phyloP scores from a whole-genome alignment of 1,140 invertebrate species.

The Trachymyrmex cornetzi region DNA sequence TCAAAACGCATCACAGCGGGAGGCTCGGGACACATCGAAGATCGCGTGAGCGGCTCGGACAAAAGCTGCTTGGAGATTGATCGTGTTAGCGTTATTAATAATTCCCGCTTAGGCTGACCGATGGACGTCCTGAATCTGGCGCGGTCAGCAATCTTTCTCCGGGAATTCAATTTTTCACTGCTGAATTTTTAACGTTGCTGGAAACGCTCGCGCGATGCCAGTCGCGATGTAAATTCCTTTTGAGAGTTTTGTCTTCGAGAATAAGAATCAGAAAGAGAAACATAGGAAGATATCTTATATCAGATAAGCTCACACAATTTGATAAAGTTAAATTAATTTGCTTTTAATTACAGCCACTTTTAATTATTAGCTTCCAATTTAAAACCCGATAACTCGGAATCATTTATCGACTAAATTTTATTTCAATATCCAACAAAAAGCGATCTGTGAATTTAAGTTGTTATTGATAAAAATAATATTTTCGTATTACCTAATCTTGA shows the following conservation, averaged over 20 bases:
- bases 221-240: constrained; percentile 6
- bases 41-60: constrained; percentile 35
- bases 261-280: background rate
- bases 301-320: background rate
- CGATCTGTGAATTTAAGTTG: background rate
- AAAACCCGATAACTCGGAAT: background rate
- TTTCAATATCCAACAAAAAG: background rate
- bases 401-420: background rate
- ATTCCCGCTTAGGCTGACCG: constrained; percentile 51
- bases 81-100: constrained; percentile 72
- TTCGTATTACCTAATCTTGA: background rate
- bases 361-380: background rate
- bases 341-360: background rate
- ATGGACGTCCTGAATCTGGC: constrained; percentile 52
- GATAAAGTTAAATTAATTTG: background rate
- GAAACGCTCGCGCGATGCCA: background rate
- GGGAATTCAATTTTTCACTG: constrained; percentile 50
- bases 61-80: constrained; percentile 61
- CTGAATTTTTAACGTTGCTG: constrained; percentile 56
- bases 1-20: constrained; percentile 46
- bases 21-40: constrained; percentile 10
- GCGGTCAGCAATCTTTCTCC: background rate
- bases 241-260: background rate
- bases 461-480: constrained; percentile 22
- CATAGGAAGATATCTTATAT: background rate